phyloP scores from a whole-genome alignment of 2,888 invertebrate species.

The Drosophila mimetica region DNA sequence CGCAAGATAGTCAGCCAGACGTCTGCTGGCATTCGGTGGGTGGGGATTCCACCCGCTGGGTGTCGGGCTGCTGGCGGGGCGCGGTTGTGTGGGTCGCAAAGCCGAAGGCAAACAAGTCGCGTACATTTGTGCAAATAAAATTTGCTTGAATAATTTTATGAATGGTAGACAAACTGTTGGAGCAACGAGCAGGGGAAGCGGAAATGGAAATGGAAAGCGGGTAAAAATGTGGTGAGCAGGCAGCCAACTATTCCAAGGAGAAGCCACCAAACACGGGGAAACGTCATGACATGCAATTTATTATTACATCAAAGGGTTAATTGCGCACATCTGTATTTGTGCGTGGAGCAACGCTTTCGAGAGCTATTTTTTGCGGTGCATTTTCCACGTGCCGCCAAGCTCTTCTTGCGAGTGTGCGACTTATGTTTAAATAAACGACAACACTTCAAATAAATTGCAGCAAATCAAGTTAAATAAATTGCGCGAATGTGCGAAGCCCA shows the following conservation, averaged over 20 bases:
- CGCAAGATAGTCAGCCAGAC: conserved; percentile 35
- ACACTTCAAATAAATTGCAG: conserved; percentile 81
- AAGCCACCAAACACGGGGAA: not conserved
- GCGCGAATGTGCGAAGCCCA: conserved; percentile 60
- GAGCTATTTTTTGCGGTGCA: conserved; percentile 59
- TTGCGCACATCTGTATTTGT: conserved; percentile 33
- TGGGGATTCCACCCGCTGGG: not conserved
- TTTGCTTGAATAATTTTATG: conserved; percentile 60
- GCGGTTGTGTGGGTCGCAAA: conserved; percentile 35
- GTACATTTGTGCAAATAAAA: conserved; percentile 56
- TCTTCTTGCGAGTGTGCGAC: conserved; percentile 11
- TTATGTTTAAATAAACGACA: conserved; percentile 77
- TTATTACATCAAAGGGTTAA: conserved; percentile 63
- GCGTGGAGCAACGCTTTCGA: not conserved
- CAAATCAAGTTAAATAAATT: conserved; percentile 81
- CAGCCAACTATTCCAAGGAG: not conserved
- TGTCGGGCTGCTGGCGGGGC: too few species aligned
- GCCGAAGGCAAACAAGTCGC: conserved; percentile 53
- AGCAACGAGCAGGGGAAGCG: conserved; percentile 3
- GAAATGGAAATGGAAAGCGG: not conserved
- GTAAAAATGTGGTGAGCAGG: not conserved
- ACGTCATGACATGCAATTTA: conserved; percentile 31
- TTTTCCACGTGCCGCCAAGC: conserved; percentile 48
- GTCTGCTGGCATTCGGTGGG: not conserved
- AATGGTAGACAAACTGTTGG: conserved; percentile 44